Percentiles rank a stretch among this genome's conserved stretches.
These are phyloP conservation scores for Lamprologus tigripictilis DNA, from an alignment of 2,113 vertebrate species.

Conservation along the genomic window DNA sequence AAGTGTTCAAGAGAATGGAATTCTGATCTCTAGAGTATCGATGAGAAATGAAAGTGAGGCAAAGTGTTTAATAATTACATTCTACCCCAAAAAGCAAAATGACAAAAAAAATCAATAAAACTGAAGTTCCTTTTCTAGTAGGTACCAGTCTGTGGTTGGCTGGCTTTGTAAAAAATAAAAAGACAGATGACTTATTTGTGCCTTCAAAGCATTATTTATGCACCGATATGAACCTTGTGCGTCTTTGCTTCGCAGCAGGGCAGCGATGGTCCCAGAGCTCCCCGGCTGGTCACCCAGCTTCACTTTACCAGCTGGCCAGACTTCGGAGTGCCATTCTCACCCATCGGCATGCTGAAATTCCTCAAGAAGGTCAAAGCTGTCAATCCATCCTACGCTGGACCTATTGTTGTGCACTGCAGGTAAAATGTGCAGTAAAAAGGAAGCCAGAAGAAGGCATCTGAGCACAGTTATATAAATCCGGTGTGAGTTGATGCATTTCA, in stretches of 20 bases:
- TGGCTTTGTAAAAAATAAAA: background rate
- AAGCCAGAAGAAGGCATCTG: background rate
- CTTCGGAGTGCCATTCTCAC: constrained; percentile 96
- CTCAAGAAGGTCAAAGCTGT: constrained; percentile 91
- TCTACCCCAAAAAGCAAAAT: background rate
- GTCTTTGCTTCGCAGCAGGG: constrained; percentile 71
- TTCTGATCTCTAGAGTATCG: background rate
- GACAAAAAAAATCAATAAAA: background rate
- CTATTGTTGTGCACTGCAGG: constrained; percentile 95
- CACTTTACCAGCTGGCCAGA: constrained; percentile 99
- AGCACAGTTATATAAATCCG: background rate
- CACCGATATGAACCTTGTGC: background rate
- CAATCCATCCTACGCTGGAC: constrained; percentile 84
- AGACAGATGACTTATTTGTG: background rate
- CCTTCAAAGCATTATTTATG: background rate
- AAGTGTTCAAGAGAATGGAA: constrained; percentile 24
- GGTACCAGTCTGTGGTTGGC: background rate
- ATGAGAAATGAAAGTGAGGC: background rate
- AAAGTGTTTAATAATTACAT: constrained; percentile 12
- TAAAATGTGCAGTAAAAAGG: constrained; percentile 37
- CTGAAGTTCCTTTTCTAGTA: background rate
- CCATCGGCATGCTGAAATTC: constrained; percentile 98
- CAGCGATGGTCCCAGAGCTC: constrained; percentile 79
- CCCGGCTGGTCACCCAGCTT: constrained; percentile 86
- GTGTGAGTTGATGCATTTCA: background rate